Base-by-base conservation (phyloP, 2,797 vertebrate species). In the Poeciliopsis presidionis region DNA sequence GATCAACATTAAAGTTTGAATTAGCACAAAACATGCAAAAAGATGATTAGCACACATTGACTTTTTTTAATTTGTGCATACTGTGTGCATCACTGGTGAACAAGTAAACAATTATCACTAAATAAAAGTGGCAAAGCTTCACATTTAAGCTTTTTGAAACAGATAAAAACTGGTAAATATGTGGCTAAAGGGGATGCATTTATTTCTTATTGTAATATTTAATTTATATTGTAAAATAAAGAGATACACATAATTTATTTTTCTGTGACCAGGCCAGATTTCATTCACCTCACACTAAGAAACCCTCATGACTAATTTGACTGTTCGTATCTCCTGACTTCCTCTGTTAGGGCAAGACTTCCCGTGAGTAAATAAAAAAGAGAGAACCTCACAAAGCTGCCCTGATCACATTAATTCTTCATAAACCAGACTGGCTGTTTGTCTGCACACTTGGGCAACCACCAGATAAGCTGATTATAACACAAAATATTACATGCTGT, bases 381-480 rank as follows among this genome's bases (percentile, higher is more conserved):
- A 59, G 75, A 83, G 86, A 88, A 83, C 85, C 87, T 89, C 74
- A 9, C 77, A 86, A 86, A 92, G 87, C 88, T 88, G 86, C 87
- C 84, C 72, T 84, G 87, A 91, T 88, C 91, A 92, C 86, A 93
- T 90, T 86, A 84, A 88, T 91, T 92, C 90, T 89, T 90, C 89
- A 90, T 45, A 72, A 90, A 89, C 76, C 86, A 82, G 86, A 76
- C 89, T 79, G 89, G 67, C 70, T 89, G 88, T 91, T 90, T 92
- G 87, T 90, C 93, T 89, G 89, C 89, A 91, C 81, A 87, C 91
- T 92, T 90, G 88, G 86, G 85, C 88, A 75, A 79, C 79, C n/a
- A 87, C 85, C 87, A 92, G 89, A 93, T 94, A 94, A 95, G 92
- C 92, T 91, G 93, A 94, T 94, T 93, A 93, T 86, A 81, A 90